Conservation (phyloP, 1,140 invertebrate species). For the Drosophila kohkoa region DNA sequence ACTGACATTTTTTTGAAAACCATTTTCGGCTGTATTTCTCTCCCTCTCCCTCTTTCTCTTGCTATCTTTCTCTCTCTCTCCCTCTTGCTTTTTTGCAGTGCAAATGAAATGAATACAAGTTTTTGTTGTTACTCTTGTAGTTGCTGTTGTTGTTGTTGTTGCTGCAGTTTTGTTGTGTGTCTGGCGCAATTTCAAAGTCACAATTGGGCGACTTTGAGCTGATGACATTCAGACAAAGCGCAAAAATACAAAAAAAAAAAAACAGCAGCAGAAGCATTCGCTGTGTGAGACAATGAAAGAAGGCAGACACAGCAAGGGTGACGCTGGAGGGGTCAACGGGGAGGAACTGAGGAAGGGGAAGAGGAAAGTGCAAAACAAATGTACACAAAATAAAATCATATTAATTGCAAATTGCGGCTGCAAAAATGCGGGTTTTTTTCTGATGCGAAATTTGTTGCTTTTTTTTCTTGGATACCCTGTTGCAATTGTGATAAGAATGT, state of each 20-base stretch:
- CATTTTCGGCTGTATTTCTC: slow-evolving; percentile 11
- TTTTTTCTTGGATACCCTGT: neutral
- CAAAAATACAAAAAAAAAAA: slow-evolving; percentile 6
- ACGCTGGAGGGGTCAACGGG: too few species aligned
- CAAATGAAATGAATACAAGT: slow-evolving; percentile 40
- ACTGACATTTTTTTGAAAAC: slow-evolving; percentile 25
- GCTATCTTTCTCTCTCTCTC: neutral
- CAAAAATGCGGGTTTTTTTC: slow-evolving; percentile 48
- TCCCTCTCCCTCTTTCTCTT: neutral
- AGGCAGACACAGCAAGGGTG: neutral
- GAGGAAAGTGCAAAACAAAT: slow-evolving; percentile 17
- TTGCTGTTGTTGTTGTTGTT: slow-evolving; percentile 29
- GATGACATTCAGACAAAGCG: slow-evolving; percentile 50
- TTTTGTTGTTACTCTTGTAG: slow-evolving; percentile 18
- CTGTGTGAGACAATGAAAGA: neutral
- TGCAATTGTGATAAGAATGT: neutral
- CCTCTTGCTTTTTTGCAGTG: slow-evolving; percentile 8
- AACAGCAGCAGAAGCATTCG: slow-evolving; percentile 25
- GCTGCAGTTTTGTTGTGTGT: slow-evolving; percentile 41
- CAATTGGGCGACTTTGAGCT: slow-evolving; percentile 50
- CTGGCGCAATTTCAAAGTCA: slow-evolving; percentile 56
- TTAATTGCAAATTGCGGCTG: slow-evolving; percentile 53
- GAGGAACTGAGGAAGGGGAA: neutral
- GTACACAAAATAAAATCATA: slow-evolving; percentile 42
- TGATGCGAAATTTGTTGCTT: neutral